Percentiles rank a stretch among this genome's conserved stretches.
These are phyloP conservation scores for Mus musculus DNA, from an alignment of 2,113 vertebrate species.

Conservation along the genomic window GRCm39 chr12:95084501-95085000, in stretches of 20 bases:
- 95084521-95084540: too few species aligned
- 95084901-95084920: too few species aligned
- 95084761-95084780: neutral
- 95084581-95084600: too few species aligned
- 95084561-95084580: too few species aligned
- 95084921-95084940: neutral
- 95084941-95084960: neutral
- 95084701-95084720: neutral
- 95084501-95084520: too few species aligned
- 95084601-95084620: too few species aligned
- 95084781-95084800: neutral
- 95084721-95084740: neutral
- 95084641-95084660: neutral
- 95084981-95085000: neutral
- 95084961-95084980: neutral
- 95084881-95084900: too few species aligned
- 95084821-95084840: neutral
- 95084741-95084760: too few species aligned
- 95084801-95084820: neutral
- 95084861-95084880: neutral
- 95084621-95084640: too few species aligned
- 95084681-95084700: neutral
- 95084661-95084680: slow-evolving; percentile 41
- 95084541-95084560: too few species aligned
- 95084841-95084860: neutral